Percentiles rank a stretch among this genome's conserved stretches.
These are phyloP conservation scores for Brachionus plicatilis DNA, from an alignment of 1,140 invertebrate genomes.

Conservation along the genomic window DNA sequence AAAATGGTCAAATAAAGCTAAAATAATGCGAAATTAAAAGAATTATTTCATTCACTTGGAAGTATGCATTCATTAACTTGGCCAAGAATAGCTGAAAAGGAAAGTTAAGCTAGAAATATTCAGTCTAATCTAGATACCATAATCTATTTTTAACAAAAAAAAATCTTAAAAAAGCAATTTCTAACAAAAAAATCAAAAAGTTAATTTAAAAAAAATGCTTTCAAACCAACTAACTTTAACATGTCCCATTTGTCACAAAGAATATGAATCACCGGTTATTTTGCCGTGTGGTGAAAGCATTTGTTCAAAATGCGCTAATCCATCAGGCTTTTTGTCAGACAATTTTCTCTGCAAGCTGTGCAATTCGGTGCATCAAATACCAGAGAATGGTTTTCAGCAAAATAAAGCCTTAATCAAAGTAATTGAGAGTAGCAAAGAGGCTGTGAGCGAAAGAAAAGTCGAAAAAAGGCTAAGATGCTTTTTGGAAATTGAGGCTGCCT, in stretches of 20 bases:
- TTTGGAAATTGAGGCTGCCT: background rate
- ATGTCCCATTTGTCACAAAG: background rate
- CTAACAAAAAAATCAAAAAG: background rate
- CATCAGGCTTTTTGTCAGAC: background rate
- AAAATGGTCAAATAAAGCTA: no score
- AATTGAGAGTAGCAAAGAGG: background rate
- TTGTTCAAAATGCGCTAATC: background rate
- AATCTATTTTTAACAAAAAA: background rate
- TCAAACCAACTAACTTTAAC: background rate
- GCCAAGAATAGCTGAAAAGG: background rate
- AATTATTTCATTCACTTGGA: no score
- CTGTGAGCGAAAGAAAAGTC: background rate
- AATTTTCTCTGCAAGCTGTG: background rate
- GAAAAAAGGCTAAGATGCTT: background rate
- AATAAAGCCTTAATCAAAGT: background rate
- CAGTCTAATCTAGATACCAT: background rate
- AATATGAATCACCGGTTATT: background rate
- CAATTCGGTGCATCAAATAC: background rate
- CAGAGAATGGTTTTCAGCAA: conserved; percentile 3
- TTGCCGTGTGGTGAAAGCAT: background rate
- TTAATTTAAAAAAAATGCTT: background rate
- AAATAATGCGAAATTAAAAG: no score
- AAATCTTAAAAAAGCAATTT: background rate
- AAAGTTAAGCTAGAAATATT: background rate
- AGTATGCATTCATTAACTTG: background rate